These are phyloP conservation scores for Neolamprologus falcicula DNA, from an alignment of 2,113 vertebrate species.

Conservation along the genomic window DNA sequence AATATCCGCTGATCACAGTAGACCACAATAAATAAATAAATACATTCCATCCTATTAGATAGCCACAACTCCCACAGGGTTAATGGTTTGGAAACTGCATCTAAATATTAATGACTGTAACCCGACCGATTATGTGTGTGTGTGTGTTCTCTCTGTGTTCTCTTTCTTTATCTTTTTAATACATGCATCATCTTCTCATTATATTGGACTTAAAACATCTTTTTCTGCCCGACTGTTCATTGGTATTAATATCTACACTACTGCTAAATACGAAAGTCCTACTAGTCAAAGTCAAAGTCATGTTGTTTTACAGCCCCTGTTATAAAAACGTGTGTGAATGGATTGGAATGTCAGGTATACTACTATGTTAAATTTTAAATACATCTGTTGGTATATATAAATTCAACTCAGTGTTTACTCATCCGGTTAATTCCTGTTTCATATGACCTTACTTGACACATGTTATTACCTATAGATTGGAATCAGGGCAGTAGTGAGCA, in stretches of 20 bases:
- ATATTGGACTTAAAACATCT: background rate
- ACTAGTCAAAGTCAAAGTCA: background rate
- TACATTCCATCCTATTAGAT: background rate
- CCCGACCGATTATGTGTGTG: background rate
- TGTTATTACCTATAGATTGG: background rate
- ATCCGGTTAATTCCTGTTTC: background rate
- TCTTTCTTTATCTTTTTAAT: background rate
- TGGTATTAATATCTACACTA: background rate
- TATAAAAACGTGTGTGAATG: background rate
- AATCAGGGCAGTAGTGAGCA: background rate
- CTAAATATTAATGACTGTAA: conserved; percentile 4
- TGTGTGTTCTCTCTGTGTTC: background rate
- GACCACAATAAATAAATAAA: background rate
- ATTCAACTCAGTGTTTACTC: background rate
- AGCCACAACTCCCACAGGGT: background rate
- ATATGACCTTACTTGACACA: background rate
- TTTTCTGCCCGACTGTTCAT: background rate
- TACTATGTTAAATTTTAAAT: background rate
- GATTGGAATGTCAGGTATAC: background rate
- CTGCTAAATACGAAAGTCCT: background rate
- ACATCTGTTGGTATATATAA: background rate
- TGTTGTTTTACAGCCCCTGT: background rate
- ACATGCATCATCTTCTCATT: background rate
- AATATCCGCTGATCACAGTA: background rate
- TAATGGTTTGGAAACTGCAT: conserved; percentile 5